Evolutionary conservation across 1,140 invertebrate species (phyloP), one percentile per base, ranked within the genome.

Genomic region (Radopholus similis): DNA sequence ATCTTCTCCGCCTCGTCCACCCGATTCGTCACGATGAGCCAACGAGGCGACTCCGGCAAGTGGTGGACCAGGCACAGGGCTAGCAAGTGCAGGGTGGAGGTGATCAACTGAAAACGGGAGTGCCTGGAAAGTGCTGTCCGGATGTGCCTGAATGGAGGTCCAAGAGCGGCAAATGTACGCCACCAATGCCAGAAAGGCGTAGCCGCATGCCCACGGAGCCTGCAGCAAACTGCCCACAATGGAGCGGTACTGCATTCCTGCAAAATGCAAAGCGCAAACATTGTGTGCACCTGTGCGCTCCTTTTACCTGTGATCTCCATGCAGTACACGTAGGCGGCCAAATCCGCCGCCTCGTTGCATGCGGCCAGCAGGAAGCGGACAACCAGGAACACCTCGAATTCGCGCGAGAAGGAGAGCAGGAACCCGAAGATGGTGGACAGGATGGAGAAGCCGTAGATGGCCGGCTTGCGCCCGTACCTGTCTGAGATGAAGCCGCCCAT

Each of bases 271-370:
- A 23, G n/a, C 47, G 28, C n/a, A 28, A 9, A 9, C 28, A 47
- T 44, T 44, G 23, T 8, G 2, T 18, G 23, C 35, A 40, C 26
- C 1, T 0, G 15, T 15, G 26, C 38, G 28, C 15, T 42, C 37
- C 18, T 58, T n/a, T 11, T 5, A 75, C 77, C 77, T 9, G 77
- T 80, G 28, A 81, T 76, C 62, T 80, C 78, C 78, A 81, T 81
- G 37, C 80, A 82, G 23, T 81, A 66, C n/a, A 80, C 78, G 51
- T 81, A 81, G n/a, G 80, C 78, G 21, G 78, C 78, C 37, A 81
- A 49, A 66, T 81, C 74, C 23, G 70, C 70, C 13, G 77, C 77
- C 70, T 79, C 77, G 49, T 79, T 79, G 37, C 76, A 82, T 21
- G 67, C 73, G 11, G 79, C 79, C 11, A 75, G 59, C 13, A 81